phyloP scores from a whole-genome alignment of 2,888 invertebrate species.

The Steinernema carpocapsae region DNA sequence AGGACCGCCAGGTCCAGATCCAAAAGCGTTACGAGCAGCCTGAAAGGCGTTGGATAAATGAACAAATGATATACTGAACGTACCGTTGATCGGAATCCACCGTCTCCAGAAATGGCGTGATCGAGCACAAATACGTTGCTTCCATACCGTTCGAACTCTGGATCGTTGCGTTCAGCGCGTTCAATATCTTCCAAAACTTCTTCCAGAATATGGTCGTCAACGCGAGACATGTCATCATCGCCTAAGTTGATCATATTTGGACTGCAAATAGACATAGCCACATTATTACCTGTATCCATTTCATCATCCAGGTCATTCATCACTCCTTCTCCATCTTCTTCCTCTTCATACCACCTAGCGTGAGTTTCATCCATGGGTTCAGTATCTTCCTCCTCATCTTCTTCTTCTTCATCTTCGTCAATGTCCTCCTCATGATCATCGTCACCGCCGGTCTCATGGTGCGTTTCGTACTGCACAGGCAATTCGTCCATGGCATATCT shows the following conservation, averaged over 20 bases:
- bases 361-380: not conserved
- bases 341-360: slow-evolving; percentile 36
- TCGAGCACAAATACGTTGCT: slow-evolving; percentile 28
- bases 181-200: slow-evolving; percentile 38
- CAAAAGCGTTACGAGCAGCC: not conserved
- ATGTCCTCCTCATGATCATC: slow-evolving; percentile 62
- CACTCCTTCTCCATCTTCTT: slow-evolving; percentile 49
- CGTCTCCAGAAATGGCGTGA: too few species aligned
- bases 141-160: slow-evolving; percentile 40
- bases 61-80: not conserved
- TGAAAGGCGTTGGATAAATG: not conserved
- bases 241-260: not conserved
- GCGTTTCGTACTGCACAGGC: too few species aligned
- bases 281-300: not conserved
- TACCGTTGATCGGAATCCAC: too few species aligned
- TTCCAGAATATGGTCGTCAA: slow-evolving; percentile 40
- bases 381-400: slow-evolving; percentile 48
- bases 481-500: too few species aligned
- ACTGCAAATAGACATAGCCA: not conserved
- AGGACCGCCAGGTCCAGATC: not conserved
- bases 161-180: slow-evolving; percentile 39
- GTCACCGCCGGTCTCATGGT: slow-evolving; percentile 9
- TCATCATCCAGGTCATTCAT: slow-evolving; percentile 33
- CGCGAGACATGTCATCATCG: slow-evolving; percentile 17
- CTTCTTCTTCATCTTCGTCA: slow-evolving; percentile 38